Base-by-base conservation (phyloP, 2,888 invertebrate genomes). In the Pristionchus maxplancki region DNA sequence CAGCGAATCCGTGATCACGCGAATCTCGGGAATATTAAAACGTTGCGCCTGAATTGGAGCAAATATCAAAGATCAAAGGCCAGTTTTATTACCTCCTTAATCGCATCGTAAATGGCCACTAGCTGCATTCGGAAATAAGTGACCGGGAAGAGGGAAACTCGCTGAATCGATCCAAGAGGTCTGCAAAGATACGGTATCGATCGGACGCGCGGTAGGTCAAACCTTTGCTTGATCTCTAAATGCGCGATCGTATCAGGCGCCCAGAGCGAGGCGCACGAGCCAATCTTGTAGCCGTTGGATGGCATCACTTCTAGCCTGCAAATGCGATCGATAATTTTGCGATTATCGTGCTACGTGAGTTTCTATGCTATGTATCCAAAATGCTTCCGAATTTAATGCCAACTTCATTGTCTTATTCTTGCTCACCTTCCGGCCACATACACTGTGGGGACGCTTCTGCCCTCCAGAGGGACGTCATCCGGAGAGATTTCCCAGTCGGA, bases 1-100 rank as follows among this genome's bases (percentile, higher is more conserved):
- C 0, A 84, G 37, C 40, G 84, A 84, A 15, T 84, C 84, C 20
- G 84, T 84, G 84, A 84, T 62, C n/a, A 84, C 28, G 13, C 62
- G 84, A 62, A 84, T 40, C 37, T 58, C 40, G 20, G 84, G 24
- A 24, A 84, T n/a, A 17, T 58, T 58, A 15, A n/a, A 28, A 6
- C 8, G 11, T 17, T n/a, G 17, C 4, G 84, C 84, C 84, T 84
- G 64, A 84, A 11, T 37, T 71, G 0, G 34, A 37, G 71, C 44
- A n/a, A n/a, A n/a, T 44, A 40, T 78, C 67, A 34, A 67, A 67
- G 67, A 78, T 78, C 78, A 44, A 34, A 67, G 67, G 15, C 11
- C 67, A 67, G 11, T 6, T 11, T 20, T 8, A n/a, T 11, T 37
- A 84, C 84, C 62, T 84, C 84, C 28, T 28, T 37, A 13, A 84